phyloP scores from a whole-genome alignment of 2,797 vertebrate species.

The Aeoliscus strigatus region DNA sequence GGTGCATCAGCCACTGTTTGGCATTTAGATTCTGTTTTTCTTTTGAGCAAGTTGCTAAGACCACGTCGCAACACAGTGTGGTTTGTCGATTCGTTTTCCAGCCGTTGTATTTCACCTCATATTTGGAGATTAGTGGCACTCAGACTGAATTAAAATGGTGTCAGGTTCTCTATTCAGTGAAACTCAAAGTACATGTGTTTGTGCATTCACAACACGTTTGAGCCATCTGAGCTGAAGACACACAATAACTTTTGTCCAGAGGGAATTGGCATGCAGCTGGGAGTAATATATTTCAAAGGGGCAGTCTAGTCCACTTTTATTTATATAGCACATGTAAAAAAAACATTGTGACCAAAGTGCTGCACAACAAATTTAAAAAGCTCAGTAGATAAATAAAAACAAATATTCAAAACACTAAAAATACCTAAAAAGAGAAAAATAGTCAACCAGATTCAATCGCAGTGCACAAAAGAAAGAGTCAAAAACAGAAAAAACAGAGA shows the following conservation, averaged over 20 bases:
- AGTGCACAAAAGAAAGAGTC: too few species aligned
- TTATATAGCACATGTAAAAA: too few species aligned
- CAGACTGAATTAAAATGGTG: slow-evolving; percentile 22
- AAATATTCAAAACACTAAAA: too few species aligned
- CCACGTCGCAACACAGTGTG: not conserved
- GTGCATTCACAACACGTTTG: slow-evolving; percentile 12
- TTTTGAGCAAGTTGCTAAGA: not conserved
- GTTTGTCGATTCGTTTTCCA: not conserved
- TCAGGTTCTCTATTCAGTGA: slow-evolving; percentile 30
- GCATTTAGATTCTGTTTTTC: not conserved
- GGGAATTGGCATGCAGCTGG: slow-evolving; percentile 4
- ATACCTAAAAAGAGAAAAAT: too few species aligned
- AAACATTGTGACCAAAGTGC: too few species aligned
- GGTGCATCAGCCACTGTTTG: too few species aligned
- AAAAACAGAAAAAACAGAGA: too few species aligned
- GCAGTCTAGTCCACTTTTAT: too few species aligned
- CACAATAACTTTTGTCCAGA: slow-evolving; percentile 3
- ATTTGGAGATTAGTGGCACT: slow-evolving; percentile 25
- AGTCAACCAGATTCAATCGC: too few species aligned
- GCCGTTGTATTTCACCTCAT: slow-evolving; percentile 18
- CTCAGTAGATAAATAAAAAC: too few species aligned
- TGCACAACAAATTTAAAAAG: too few species aligned
- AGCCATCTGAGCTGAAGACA: not conserved
- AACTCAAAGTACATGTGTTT: slow-evolving; percentile 12
- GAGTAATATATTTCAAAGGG: slow-evolving; percentile 3